Evolutionary conservation across 2,113 vertebrate genomes (phyloP).

Genomic region (Barbus barbus): DNA sequence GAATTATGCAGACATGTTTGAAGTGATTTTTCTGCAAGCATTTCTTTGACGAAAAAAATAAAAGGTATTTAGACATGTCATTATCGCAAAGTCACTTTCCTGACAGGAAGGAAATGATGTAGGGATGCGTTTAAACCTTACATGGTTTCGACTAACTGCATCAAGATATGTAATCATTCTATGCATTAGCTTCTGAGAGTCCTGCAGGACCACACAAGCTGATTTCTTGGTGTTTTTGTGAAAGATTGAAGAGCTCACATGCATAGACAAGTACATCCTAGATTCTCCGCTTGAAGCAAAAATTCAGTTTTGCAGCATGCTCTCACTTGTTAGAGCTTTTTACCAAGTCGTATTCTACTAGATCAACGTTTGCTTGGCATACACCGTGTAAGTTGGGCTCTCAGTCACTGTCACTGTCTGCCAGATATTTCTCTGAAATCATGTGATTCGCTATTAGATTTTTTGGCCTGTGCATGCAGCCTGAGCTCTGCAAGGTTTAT

Average conservation of each 20-base stretch:
- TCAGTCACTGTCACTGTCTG: neutral
- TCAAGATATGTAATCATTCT: neutral
- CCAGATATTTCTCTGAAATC: constrained; percentile 52
- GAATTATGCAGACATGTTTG: neutral
- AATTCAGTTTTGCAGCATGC: neutral
- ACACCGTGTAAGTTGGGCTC: neutral
- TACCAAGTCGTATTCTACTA: neutral
- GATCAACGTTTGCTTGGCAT: neutral
- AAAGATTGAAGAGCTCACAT: neutral
- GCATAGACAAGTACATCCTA: neutral
- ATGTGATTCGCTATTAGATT: constrained; percentile 46
- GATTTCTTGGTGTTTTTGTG: neutral
- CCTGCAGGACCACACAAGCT: neutral
- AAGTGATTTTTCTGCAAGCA: neutral
- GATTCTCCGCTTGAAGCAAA: neutral
- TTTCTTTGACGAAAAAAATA: neutral
- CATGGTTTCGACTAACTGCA: neutral
- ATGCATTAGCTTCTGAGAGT: neutral
- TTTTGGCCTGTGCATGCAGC: neutral
- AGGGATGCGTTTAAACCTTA: neutral
- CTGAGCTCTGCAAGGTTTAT: neutral
- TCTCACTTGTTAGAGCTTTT: neutral
- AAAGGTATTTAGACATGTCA: neutral
- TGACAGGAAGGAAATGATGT: neutral
- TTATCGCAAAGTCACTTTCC: neutral